Base-by-base conservation (phyloP, 2,888 invertebrate species). In the Tribolium freemani region DNA sequence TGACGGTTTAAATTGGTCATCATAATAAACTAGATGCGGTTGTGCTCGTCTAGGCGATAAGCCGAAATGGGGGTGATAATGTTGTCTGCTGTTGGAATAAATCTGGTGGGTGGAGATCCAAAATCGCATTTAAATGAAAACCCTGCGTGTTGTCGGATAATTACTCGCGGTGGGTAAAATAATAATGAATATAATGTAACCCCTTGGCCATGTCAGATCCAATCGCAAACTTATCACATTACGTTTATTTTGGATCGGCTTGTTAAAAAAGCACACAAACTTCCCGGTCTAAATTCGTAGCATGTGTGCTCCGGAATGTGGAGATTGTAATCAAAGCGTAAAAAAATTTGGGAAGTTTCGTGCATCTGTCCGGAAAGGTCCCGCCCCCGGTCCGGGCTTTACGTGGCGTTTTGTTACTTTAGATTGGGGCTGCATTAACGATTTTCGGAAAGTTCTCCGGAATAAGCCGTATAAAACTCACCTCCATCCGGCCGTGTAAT, bases 381-480 rank as follows among this genome's bases (percentile, higher is more conserved):
- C 45, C 16, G 61, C 30, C 58, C 66, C n/a, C 45, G 30, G 31
- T 69, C 60, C 38, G 71, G 54, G 26, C 6, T 58, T 56, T 45
- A 61, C 31, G 56, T 45, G 38, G 20, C 64, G 71, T 72, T 69
- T 60, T 74, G 77, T 78, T 75, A 74, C 72, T 77, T 72, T 70
- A 73, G 76, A 80, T 78, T 77, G 79, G 75, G 77, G 56, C 56
- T 67, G 79, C 77, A 80, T 80, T 81, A 81, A 78, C 77, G 78
- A 77, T 79, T 78, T 78, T 79, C 76, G 76, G 76, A 80, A 81
- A 80, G 77, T 81, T 79, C 74, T 67, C 69, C 66, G 74, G 80
- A 83, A 80, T 81, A 81, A 81, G 81, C 80, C 80, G 76, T 78
- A 80, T 80, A 80, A 82, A 82, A 80, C 79, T 81, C 80, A 79